These are phyloP conservation scores for Tetrao urogallus DNA, from an alignment of 2,113 vertebrate species.

Conservation along the genomic window DNA sequence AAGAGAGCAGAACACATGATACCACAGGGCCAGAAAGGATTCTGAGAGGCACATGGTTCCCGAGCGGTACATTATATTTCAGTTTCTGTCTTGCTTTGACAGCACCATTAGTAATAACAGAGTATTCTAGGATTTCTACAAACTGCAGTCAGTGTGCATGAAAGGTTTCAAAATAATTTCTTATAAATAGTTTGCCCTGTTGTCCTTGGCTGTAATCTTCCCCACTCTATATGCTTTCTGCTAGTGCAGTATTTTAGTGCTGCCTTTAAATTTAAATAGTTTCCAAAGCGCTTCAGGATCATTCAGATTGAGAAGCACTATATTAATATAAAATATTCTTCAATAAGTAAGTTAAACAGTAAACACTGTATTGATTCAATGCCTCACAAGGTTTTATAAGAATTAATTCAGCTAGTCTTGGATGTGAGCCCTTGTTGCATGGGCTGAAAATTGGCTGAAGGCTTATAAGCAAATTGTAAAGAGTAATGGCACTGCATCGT, in stretches of 20 bases:
- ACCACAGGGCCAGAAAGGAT: background rate
- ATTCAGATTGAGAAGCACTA: slow-evolving; percentile 35
- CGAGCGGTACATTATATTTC: background rate
- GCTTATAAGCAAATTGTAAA: slow-evolving; percentile 56
- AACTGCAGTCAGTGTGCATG: background rate
- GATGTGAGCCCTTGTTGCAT: background rate
- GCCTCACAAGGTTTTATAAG: slow-evolving; percentile 35
- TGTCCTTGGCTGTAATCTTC: slow-evolving; percentile 50
- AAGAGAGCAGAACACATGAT: background rate
- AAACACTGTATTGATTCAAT: slow-evolving; percentile 51
- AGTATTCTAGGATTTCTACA: background rate
- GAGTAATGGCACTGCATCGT: slow-evolving; percentile 22
- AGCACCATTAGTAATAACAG: background rate
- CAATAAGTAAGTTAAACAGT: slow-evolving; percentile 50
- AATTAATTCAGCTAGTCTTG: slow-evolving; percentile 46
- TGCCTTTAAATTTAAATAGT: slow-evolving; percentile 22
- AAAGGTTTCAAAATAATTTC: background rate
- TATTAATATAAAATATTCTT: slow-evolving; percentile 58
- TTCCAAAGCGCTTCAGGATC: slow-evolving; percentile 21
- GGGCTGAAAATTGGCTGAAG: slow-evolving; percentile 1
- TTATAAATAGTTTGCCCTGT: background rate
- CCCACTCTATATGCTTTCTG: background rate
- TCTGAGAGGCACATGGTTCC: background rate
- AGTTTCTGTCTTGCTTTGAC: background rate
- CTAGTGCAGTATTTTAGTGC: slow-evolving; percentile 11